Percentiles rank a stretch among this genome's conserved stretches.
phyloP scores from a whole-genome alignment of 1,140 invertebrate species.

The Leptinotarsa texana region DNA sequence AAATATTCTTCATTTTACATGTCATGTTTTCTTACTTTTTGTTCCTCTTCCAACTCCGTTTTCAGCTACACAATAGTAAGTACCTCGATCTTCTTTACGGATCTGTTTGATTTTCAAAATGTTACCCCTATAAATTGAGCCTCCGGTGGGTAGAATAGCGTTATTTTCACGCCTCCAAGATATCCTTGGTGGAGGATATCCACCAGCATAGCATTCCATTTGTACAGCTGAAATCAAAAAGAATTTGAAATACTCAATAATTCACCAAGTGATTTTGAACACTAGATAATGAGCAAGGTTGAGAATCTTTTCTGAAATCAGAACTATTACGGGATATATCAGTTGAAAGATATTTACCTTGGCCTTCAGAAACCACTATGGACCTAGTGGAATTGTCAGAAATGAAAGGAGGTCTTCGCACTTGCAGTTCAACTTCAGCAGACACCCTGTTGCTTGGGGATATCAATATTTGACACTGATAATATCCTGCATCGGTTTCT shows the following conservation, averaged over 20 bases:
- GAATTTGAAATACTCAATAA: not conserved
- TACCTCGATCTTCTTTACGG: conserved; percentile 87
- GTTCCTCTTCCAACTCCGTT: conserved; percentile 86
- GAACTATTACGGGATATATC: not conserved
- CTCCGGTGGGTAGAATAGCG: conserved; percentile 86
- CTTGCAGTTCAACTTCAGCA: conserved; percentile 82
- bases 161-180: conserved; percentile 93
- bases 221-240: conserved; percentile 61
- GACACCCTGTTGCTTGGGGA: conserved; percentile 76
- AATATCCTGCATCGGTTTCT: conserved; percentile 88
- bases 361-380: conserved; percentile 79
- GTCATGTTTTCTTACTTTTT: conserved; percentile 57
- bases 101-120: conserved; percentile 78
- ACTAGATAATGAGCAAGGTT: too few species aligned
- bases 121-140: conserved; percentile 80
- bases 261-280: not conserved
- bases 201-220: conserved; percentile 86
- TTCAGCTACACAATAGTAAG: conserved; percentile 92
- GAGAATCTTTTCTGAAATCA: not conserved
- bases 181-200: conserved; percentile 79
- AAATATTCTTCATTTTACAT: too few species aligned
- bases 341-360: conserved; percentile 55
- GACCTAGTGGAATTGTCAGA: conserved; percentile 91
- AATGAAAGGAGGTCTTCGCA: conserved; percentile 85
- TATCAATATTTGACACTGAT: conserved; percentile 85